Percentiles rank a stretch among this genome's conserved stretches.
Conservation (phyloP, 2,888 invertebrate genomes). For the Callinectes sapidus region DNA sequence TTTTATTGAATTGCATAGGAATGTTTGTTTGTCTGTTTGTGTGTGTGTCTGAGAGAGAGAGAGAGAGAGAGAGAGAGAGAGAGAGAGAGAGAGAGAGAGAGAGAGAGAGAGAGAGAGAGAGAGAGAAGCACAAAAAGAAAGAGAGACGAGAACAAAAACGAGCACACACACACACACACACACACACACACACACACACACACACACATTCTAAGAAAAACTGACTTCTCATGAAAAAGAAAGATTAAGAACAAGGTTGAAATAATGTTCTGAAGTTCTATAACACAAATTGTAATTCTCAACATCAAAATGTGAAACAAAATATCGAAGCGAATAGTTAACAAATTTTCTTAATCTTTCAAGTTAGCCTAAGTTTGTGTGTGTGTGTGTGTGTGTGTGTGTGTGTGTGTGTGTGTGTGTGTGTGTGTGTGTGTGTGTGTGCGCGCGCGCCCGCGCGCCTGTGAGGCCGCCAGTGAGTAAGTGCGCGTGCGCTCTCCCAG, state of each 20-base stretch:
- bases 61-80: neutral
- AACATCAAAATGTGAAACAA: neutral
- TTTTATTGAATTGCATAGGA: conserved; percentile 38
- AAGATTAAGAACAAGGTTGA: neutral
- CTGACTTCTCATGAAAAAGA: neutral
- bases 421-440: conserved; percentile 36
- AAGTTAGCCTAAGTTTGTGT: neutral
- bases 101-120: neutral
- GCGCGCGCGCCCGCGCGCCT: neutral
- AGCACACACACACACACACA: neutral
- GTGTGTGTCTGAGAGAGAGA: conserved; percentile 31
- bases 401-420: neutral
- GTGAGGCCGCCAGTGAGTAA: neutral
- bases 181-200: conserved; percentile 38
- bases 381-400: neutral
- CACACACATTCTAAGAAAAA: neutral
- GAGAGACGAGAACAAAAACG: neutral
- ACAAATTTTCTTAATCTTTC: neutral
- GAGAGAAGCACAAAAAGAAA: neutral
- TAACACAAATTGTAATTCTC: neutral
- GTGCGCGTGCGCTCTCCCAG: conserved; percentile 37
- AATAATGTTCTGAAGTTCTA: neutral
- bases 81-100: neutral
- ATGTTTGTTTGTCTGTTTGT: conserved; percentile 16
- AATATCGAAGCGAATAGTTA: neutral